Evolutionary conservation across 2,113 vertebrate genomes (phyloP).

Genomic region (Ranitomeya variabilis): DNA sequence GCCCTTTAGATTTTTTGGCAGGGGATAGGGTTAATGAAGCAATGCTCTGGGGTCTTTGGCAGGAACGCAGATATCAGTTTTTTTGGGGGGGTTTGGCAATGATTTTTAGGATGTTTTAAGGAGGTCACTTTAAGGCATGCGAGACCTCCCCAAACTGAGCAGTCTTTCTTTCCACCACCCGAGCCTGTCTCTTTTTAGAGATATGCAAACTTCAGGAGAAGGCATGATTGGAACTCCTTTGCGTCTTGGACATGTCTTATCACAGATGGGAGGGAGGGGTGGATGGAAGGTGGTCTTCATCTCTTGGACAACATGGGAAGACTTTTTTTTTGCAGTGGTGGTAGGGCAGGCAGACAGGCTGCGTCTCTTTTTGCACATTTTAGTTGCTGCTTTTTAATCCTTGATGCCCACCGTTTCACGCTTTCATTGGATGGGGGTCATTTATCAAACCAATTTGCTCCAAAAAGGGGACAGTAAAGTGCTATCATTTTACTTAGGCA

Average conservation of each 20-base stretch:
- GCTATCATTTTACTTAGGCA: background rate
- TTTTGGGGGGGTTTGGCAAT: slow-evolving; percentile 30
- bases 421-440: slow-evolving; percentile 17
- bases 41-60: slow-evolving; percentile 57
- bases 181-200: slow-evolving; percentile 10
- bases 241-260: slow-evolving; percentile 14
- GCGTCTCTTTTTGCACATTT: slow-evolving; percentile 6
- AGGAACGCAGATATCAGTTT: slow-evolving; percentile 49
- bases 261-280: background rate
- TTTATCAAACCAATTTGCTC: slow-evolving; percentile 41
- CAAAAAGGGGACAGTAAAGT: background rate
- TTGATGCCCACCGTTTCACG: background rate
- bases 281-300: background rate
- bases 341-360: slow-evolving; percentile 21
- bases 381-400: background rate
- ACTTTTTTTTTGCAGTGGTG: slow-evolving; percentile 10
- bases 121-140: slow-evolving; percentile 59
- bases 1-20: slow-evolving; percentile 43
- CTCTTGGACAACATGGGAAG: slow-evolving; percentile 34
- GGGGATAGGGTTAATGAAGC: slow-evolving; percentile 31
- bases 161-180: slow-evolving; percentile 18
- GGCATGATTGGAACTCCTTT: background rate
- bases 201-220: slow-evolving; percentile 6
- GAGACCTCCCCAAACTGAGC: slow-evolving; percentile 47
- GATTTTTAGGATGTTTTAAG: slow-evolving; percentile 18